Evolutionary conservation across 1,140 invertebrate genomes (phyloP), one percentile per base, ranked within the genome.

Genomic region (Lepidurus arcticus): DNA sequence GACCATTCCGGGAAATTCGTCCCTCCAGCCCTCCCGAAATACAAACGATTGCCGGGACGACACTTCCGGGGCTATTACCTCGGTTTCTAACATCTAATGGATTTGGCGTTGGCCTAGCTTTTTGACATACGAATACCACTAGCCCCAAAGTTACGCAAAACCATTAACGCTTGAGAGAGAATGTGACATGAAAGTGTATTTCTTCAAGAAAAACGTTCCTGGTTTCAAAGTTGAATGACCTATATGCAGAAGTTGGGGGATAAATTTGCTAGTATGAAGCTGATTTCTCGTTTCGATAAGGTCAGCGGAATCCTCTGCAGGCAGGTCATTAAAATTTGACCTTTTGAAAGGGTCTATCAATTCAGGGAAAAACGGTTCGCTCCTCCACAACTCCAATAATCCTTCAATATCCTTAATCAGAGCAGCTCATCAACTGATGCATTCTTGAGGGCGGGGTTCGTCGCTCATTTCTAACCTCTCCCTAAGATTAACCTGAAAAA

Each of bases 21-120:
- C 53, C 53, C 53, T 65, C 53, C 53, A 65, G 53, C n/a, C 53
- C 53, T 65, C 53, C 21, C 53, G 53, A 65, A 65, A 65, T 65
- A 16, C 53, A 16, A 65, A 65, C 53, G 53, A 65, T 21, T 65
- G 53, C 53, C 53, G 21, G 21, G 53, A 65, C 53, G 53, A 65
- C 53, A 65, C 53, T 65, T 65, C 53, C 53, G 53, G 53, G 53
- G 53, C 53, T 21, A 65, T 65, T 65, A 65, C 53, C 53, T 65
- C 21, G 53, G 53, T 13, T 65, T 65, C n/a, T 65, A 65, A 13
- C 53, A 65, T 65, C 53, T 65, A 65, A 65, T 65, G 53, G 21
- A n/a, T 34, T 34, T 16, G 53, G 21, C 13, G 53, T 16, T 65
- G 21, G 9, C 21, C 16, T 16, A 21, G 53, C 16, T 21, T 65